Base-by-base conservation (phyloP, 2,113 vertebrate genomes). In the Passer montanus region DNA sequence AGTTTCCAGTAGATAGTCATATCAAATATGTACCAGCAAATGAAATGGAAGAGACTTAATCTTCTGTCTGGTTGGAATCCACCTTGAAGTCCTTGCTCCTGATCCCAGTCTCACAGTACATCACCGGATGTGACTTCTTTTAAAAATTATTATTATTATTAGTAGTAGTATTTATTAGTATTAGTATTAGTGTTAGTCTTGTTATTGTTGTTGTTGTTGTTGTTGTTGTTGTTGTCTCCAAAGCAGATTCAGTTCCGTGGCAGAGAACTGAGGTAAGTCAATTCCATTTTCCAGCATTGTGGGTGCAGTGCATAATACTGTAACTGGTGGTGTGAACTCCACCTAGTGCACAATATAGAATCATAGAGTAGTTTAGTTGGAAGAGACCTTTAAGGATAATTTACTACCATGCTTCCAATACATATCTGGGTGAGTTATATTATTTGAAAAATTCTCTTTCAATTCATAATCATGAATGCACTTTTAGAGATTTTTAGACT, bases 191-290 rank as follows among this genome's bases (percentile, higher is more conserved):
- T 27, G 27, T 5, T 24, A 31, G 13, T 52, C 23, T n/a, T 39
- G 12, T 39, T 39, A 39, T 39, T 39, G 12, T 41, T 41, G 12
- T 41, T 41, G 12, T 41, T 41, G 13, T 5, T 41, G 13, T 41
- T 41, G 13, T 41, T 41, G 13, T 41, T 41, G 13, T 41, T 41
- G 13, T 5, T 41, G 13, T 28, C 23, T n/a, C 15, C 15, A 69
- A 30, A 75, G 13, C 0, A 5, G 19, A 37, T 70, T 44, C 64
- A 4, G 5, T 64, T 7, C 0, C 16, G 39, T 19, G 27, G 5
- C n/a, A 88, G 31, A 68, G 9, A 68, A 44, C 19, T 68, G 11
- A 12, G 2, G 10, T 55, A 8, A 64, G 18, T 28, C 73, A 50
- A 74, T 50, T 46, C 19, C 2, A 0, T 59, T 64, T 85, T 77